A percentile compares a stretch with the other conserved stretches of the same genome.
These are phyloP conservation scores for Neogobius melanostomus DNA, from an alignment of 2,113 vertebrate species.

Conservation along the genomic window DNA sequence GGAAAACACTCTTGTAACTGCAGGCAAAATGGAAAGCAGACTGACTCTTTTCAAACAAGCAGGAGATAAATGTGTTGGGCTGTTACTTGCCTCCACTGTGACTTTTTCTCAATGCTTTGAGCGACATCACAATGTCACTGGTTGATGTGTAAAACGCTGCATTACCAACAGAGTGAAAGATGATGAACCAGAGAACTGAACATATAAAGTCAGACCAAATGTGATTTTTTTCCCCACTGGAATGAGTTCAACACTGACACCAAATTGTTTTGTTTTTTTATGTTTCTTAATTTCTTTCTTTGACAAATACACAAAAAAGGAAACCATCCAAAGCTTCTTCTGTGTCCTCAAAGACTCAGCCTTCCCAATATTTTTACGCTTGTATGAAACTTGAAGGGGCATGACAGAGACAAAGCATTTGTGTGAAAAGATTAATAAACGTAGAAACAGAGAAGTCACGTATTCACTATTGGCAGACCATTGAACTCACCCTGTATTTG, in stretches of 20 bases:
- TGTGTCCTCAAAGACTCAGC: slow-evolving; percentile 5
- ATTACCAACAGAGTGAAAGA: slow-evolving; percentile 3
- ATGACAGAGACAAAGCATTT: slow-evolving; percentile 47
- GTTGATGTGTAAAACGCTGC: background rate
- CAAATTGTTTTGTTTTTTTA: slow-evolving; percentile 39
- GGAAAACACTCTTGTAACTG: slow-evolving; percentile 11
- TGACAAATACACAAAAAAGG: slow-evolving; percentile 1
- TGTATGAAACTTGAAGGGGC: slow-evolving; percentile 17
- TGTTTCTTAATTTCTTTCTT: slow-evolving; percentile 24
- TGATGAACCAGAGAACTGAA: slow-evolving; percentile 25
- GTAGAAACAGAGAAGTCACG: slow-evolving; percentile 31
- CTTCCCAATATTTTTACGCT: no score
- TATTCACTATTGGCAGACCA: slow-evolving; percentile 31
- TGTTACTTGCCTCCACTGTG: background rate
- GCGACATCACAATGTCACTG: background rate
- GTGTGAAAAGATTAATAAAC: slow-evolving; percentile 45
- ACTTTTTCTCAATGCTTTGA: background rate
- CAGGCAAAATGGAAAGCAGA: slow-evolving; percentile 27
- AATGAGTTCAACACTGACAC: slow-evolving; percentile 30
- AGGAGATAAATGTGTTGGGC: slow-evolving; percentile 1
- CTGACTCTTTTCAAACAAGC: slow-evolving; percentile 15
- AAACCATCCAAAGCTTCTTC: slow-evolving; percentile 38
- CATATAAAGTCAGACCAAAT: slow-evolving; percentile 12
- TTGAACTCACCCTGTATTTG: no score
- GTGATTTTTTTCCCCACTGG: slow-evolving; percentile 19